Evolutionary conservation across 2,888 invertebrate genomes (phyloP), one percentile per base, ranked within the genome.

Genomic region (Drosophila rubida): DNA sequence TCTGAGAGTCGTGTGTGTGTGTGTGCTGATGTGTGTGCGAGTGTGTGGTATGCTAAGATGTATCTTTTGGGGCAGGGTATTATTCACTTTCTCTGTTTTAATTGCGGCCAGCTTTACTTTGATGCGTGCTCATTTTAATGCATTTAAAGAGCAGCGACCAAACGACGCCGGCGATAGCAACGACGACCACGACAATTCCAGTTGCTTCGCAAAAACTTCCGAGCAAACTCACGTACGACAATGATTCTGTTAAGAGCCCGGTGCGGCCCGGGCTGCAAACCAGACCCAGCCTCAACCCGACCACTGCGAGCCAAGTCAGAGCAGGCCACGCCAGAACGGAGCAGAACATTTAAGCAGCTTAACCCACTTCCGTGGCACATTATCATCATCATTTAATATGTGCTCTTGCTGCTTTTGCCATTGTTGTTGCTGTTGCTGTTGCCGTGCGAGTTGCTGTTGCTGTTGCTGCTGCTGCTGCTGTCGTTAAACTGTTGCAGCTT

Each of bases 321-420:
- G 11, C 35, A 13, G 14, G 7, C 16, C 41, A 22, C 27, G 53
- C 48, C 39, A 11, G 50, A 46, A 61, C 53, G 58, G 54, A 60
- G 65, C 63, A 84, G 83, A 87, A 80, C 80, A 81, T 84, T 84
- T 88, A 84, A 86, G 88, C 75, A 79, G 80, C 87, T 84, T 84
- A 84, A 88, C 83, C 83, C 88, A 84, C 88, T 88, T 84, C 88
- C 86, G 83, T 64, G 79, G 54, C 86, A 80, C 82, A 83, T 87
- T 79, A 88, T 75, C 79, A 79, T 87, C 76, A 76, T 66, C 73
- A 75, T 78, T 77, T 72, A 62, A 71, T 66, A 48, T 61, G 55
- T 76, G 54, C 8, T 65, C 23, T 45, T 55, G 57, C 41, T 70
- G 50, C 32, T 45, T 45, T 11, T 60, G 46, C 27, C 27, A 9